These are phyloP conservation scores for Orthosia gracilis DNA, from an alignment of 2,888 invertebrate genomes.

Conservation along the genomic window DNA sequence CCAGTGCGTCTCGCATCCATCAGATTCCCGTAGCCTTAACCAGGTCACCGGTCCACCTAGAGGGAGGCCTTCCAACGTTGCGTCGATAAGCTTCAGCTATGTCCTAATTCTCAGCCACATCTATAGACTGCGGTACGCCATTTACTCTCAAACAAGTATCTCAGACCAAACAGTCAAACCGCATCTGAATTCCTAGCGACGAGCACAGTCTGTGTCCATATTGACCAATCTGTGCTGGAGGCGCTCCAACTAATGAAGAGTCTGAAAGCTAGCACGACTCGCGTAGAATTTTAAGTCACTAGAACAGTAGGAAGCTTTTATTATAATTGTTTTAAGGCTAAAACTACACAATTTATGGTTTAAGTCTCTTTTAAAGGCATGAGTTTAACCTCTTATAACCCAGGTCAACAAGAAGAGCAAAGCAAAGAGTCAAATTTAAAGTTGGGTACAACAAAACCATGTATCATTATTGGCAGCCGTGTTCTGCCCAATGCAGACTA, in stretches of 20 bases:
- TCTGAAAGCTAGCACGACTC: slow-evolving; percentile 22
- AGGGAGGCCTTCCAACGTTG: too few relatives aligned
- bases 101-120: background rate
- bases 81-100: too few relatives aligned
- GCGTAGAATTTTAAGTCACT: slow-evolving; percentile 30
- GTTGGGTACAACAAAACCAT: background rate
- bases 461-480: background rate
- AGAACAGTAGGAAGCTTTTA: slow-evolving; percentile 1
- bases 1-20: too few relatives aligned
- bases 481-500: background rate
- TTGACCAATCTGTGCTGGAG: slow-evolving; percentile 47
- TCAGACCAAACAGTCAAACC: background rate
- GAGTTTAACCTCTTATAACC: background rate
- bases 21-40: too few relatives aligned
- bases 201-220: slow-evolving; percentile 17
- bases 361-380: background rate
- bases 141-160: background rate
- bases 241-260: slow-evolving; percentile 52
- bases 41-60: too few relatives aligned
- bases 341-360: background rate
- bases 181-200: background rate
- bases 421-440: background rate
- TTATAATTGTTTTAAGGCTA: background rate
- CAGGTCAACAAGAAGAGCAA: too few relatives aligned
- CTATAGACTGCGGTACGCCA: background rate